Conservation (phyloP, 53 echinoderm and acorn worm genomes). For the Apostichopus leukothele region DNA sequence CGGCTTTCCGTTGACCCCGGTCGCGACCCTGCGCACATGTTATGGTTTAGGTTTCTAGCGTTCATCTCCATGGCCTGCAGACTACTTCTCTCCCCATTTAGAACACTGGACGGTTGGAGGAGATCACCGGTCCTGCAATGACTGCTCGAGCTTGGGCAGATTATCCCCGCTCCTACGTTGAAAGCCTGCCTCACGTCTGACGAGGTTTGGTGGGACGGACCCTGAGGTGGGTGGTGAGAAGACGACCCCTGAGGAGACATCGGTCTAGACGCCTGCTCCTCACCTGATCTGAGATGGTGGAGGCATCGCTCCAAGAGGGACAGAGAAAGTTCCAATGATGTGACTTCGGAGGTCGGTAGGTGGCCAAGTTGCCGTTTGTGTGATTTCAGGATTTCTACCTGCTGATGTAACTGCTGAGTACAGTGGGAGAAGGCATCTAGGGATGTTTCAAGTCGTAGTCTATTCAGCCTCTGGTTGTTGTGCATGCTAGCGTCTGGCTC, state of each 20-base stretch:
- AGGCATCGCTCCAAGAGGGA: slow-evolving; percentile 35
- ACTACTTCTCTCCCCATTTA: background rate
- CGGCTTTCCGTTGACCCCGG: background rate
- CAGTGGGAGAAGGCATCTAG: slow-evolving; percentile 33
- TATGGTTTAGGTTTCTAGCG: background rate
- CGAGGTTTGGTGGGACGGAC: slow-evolving; percentile 10
- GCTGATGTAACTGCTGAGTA: slow-evolving; percentile 26
- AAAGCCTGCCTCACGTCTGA: slow-evolving; percentile 32
- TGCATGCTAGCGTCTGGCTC: background rate
- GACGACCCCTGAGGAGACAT: background rate
- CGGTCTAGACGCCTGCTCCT: background rate
- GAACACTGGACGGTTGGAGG: background rate
- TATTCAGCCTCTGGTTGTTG: slow-evolving; percentile 11
- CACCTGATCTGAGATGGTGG: slow-evolving; percentile 21
- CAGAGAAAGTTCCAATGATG: slow-evolving; percentile 29
- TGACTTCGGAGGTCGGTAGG: slow-evolving; percentile 9
- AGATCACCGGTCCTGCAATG: background rate
- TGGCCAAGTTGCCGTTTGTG: slow-evolving; percentile 32
- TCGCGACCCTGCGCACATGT: background rate
- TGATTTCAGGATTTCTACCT: slow-evolving; percentile 18
- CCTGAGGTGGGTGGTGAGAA: background rate
- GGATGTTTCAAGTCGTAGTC: slow-evolving; percentile 13
- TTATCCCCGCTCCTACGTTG: slow-evolving; percentile 18
- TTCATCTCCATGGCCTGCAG: background rate
- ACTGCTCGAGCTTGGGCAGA: background rate